Evolutionary conservation across 2,888 invertebrate species (phyloP).

Genomic region (Phortica okadai): DNA sequence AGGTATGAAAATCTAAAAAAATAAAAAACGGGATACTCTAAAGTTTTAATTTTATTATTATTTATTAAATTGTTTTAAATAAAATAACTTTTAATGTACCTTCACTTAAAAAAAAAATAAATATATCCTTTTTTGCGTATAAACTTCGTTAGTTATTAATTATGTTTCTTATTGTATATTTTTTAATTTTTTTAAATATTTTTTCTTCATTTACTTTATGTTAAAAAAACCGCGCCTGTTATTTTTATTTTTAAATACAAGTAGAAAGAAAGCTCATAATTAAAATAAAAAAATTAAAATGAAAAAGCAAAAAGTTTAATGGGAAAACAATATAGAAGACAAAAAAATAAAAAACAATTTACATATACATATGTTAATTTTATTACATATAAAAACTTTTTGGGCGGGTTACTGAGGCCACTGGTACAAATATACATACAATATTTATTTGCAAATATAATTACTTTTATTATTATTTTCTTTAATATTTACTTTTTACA

Average conservation of each 20-base stretch:
- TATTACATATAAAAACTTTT: background rate
- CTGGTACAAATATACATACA: slow-evolving; percentile 10
- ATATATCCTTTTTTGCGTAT: too few species aligned
- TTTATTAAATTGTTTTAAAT: too few species aligned
- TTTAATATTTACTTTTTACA: slow-evolving; percentile 5
- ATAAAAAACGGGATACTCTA: slow-evolving; percentile 64
- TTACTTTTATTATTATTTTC: background rate
- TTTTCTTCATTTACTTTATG: background rate
- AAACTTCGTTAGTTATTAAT: background rate
- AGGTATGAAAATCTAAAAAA: slow-evolving; percentile 71
- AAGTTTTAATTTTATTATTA: too few species aligned
- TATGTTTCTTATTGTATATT: slow-evolving; percentile 5
- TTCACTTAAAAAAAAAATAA: too few species aligned
- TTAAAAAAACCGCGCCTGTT: too few species aligned
- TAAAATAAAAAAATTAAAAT: background rate
- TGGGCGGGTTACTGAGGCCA: slow-evolving; percentile 17
- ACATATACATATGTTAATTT: too few species aligned
- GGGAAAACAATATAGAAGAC: background rate
- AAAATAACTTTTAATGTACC: too few species aligned
- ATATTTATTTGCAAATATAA: background rate
- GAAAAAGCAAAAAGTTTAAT: background rate
- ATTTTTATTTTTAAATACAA: too few species aligned
- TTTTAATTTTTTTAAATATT: slow-evolving; percentile 7
- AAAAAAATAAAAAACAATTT: background rate
- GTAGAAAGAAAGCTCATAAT: too few species aligned